These are phyloP conservation scores for Macrotis lagotis DNA, from an alignment of 2,113 vertebrate genomes.

Conservation along the genomic window DNA sequence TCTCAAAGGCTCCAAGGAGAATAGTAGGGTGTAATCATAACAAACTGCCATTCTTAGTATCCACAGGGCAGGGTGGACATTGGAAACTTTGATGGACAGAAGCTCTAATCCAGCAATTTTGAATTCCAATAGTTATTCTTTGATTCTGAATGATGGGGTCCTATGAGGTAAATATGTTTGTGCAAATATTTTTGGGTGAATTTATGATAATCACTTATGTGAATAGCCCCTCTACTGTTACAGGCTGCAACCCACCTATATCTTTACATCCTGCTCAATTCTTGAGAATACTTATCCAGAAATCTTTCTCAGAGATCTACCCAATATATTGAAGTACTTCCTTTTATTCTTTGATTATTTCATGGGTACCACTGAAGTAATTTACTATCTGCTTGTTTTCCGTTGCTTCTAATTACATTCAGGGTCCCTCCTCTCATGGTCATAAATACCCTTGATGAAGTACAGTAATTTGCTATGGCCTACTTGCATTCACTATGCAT, in stretches of 20 bases:
- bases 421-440: background rate
- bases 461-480: background rate
- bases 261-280: background rate
- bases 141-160: background rate
- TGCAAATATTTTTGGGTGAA: background rate
- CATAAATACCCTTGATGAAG: background rate
- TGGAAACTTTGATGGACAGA: slow-evolving; percentile 29
- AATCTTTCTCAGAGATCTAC: background rate
- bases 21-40: slow-evolving; percentile 44
- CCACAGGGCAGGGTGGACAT: background rate
- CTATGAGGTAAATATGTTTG: background rate
- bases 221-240: background rate
- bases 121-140: background rate
- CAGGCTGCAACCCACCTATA: background rate
- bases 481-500: background rate
- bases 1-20: background rate
- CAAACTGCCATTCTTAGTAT: background rate
- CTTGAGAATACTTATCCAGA: background rate
- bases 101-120: background rate
- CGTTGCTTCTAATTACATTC: background rate
- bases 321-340: background rate
- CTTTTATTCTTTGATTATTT: too few species aligned
- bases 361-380: too few species aligned
- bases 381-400: background rate
- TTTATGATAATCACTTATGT: background rate